phyloP scores from a whole-genome alignment of 2,888 invertebrate species.

The Smittia aterrima region DNA sequence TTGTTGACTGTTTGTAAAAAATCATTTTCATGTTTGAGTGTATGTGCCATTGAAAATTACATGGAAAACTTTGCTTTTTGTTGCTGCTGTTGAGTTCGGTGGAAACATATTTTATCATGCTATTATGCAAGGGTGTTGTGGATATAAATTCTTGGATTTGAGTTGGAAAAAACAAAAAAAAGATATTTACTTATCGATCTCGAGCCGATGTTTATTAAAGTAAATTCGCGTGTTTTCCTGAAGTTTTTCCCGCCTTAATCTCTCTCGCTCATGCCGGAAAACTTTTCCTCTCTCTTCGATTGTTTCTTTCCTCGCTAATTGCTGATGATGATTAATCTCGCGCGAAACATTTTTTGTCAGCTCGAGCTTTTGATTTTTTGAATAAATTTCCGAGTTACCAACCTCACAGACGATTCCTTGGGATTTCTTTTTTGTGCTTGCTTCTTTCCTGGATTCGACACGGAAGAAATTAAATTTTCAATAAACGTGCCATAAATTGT shows the following conservation, averaged over 20 bases:
- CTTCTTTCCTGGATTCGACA: neutral
- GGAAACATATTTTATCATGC: conserved; percentile 30
- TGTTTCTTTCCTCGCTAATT: conserved; percentile 12
- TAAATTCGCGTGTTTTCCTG: neutral
- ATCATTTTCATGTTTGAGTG: neutral
- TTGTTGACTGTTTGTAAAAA: conserved; percentile 7
- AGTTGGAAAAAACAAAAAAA: neutral
- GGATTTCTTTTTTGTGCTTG: neutral
- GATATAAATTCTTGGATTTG: conserved; percentile 19
- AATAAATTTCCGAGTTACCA: too few species aligned
- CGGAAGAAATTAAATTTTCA: conserved; percentile 21
- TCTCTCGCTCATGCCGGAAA: neutral
- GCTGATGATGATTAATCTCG: neutral
- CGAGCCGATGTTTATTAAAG: neutral
- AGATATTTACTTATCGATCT: conserved; percentile 14
- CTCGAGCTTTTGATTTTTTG: too few species aligned
- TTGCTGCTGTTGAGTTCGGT: neutral
- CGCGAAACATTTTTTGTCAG: neutral
- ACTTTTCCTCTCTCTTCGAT: neutral
- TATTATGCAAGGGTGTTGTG: conserved; percentile 23
- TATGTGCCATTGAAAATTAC: conserved; percentile 7
- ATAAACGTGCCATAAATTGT: conserved; percentile 35
- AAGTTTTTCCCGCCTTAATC: neutral
- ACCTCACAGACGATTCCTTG: too few species aligned
- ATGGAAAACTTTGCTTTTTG: neutral